Evolutionary conservation across 2,797 vertebrate species (phyloP), one percentile per base, ranked within the genome.

Genomic region (Gymnothorax reevesii): DNA sequence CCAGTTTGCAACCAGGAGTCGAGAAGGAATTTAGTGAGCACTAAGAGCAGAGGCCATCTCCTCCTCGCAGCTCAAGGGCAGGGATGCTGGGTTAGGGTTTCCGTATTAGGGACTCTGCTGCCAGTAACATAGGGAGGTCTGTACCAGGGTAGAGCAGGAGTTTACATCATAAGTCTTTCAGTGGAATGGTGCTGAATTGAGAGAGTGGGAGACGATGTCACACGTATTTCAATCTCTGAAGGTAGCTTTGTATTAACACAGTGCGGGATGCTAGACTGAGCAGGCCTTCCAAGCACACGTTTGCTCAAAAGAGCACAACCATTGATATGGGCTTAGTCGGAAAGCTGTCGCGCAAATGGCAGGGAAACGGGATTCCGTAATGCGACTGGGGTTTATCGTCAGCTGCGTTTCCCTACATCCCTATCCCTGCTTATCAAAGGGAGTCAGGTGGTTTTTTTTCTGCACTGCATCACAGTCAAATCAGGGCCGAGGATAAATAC

Each of bases 241-340:
- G 27, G 69, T 42, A 73, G 69, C 25, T 87, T 22, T 25, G 64
- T n/a, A n/a, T 69, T 69, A 93, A 95, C 93, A 89, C 88, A 85
- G 75, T 92, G 13, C 52, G 15, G 49, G 52, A 80, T 6, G 49
- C 7, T n/a, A 10, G 33, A 92, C 77, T 77, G 91, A 92, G 93
- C 91, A 17, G 90, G 87, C 91, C 69, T 33, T 42, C 33, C 13
- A 73, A 73, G 69, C 4, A 17, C 3, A 20, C 33, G 73, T 52
- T 49, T 42, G 49, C 54, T 80, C 6, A 42, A 20, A 49, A 54
- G 13, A 42, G 75, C 20, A 82, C 52, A 7, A 12, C 10, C 22
- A 54, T n/a, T 25, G 7, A 12, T 8, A 42, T 57, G 73, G 73
- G 73, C 73, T 77, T 4, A 49, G 1, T 2, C 73, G 7, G 13